Base-by-base conservation (phyloP, 2,888 invertebrate genomes). In the Caenorhabditis sulstoni region DNA sequence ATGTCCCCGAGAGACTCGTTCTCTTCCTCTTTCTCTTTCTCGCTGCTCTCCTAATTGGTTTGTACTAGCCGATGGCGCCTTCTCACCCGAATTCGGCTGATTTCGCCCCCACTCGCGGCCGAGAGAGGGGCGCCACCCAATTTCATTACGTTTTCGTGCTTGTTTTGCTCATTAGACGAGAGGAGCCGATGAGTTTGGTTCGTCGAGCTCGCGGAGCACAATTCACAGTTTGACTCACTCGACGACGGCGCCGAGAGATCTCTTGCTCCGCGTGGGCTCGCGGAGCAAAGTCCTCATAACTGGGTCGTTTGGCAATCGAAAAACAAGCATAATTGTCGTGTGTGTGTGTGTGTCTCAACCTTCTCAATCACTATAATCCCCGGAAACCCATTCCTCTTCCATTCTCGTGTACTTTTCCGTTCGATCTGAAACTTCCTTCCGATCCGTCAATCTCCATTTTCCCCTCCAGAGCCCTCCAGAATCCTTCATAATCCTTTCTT, bases 281-380 rank as follows among this genome's bases (percentile, higher is more conserved):
- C 12, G 2, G 14, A 41, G 41, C 14, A 8, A 37, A 5, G 7
- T 5, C 11, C 37, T 11, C 41, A 41, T 41, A 20, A 22, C 52
- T 52, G 3, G 23, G 9, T 52, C 41, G 39, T 39, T 52, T 22
- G 23, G 14, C 29, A 16, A 35, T 65, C 29, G 14, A 41, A 68
- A 61, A 68, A 68, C 55, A 70, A 20, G 70, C 29, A 7, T 29
- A 3, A 53, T 70, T 61, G 61, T 70, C 61, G 68, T 22, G 47
- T 22, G 16, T n/a, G 55, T 20, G 45, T 20, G 41, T 55, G 29
- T 22, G 41, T 39, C 57, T 16, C 62, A 47, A 47, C 49, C 52
- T 20, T 39, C 66, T 71, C 71, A 62, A 71, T 71, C 71, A 71
- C 57, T 55, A 71, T 65, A 65, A 65, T 74, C 74, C 65, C 74